These are phyloP conservation scores for Pycnonotus jocosus DNA, from an alignment of 2,113 vertebrate genomes.

Conservation along the genomic window DNA sequence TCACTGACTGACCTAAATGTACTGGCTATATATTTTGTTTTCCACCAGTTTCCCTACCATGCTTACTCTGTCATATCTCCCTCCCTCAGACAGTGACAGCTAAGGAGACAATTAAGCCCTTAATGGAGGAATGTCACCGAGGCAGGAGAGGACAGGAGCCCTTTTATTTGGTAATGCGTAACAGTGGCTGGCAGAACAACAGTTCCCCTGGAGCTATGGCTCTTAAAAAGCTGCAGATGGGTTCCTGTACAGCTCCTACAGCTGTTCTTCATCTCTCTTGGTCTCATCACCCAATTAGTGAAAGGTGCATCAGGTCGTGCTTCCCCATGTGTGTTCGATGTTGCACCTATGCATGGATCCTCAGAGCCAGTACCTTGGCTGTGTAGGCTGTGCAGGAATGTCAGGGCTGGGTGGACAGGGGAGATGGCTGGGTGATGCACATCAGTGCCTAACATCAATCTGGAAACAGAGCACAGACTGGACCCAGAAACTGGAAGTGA, in stretches of 20 bases:
- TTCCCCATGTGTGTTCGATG: background rate
- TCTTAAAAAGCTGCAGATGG: background rate
- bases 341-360: background rate
- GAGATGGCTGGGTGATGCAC: background rate
- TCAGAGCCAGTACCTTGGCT: background rate
- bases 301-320: background rate
- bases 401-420: background rate
- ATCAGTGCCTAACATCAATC: background rate
- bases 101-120: slow-evolving; percentile 3
- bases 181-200: background rate
- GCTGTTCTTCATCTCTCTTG: slow-evolving; percentile 55
- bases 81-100: background rate
- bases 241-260: slow-evolving; percentile 38
- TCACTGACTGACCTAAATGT: background rate
- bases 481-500: background rate
- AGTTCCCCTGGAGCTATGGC: slow-evolving; percentile 25
- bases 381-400: background rate
- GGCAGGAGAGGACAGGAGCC: background rate
- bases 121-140: background rate
- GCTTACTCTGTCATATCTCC: background rate
- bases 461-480: background rate
- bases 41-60: background rate
- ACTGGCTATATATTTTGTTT: background rate
- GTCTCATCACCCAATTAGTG: slow-evolving; percentile 59
- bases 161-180: slow-evolving; percentile 34